Evolutionary conservation across 1,140 invertebrate species (phyloP), one percentile per base, ranked within the genome.

Genomic region (Orius insidiosus): DNA sequence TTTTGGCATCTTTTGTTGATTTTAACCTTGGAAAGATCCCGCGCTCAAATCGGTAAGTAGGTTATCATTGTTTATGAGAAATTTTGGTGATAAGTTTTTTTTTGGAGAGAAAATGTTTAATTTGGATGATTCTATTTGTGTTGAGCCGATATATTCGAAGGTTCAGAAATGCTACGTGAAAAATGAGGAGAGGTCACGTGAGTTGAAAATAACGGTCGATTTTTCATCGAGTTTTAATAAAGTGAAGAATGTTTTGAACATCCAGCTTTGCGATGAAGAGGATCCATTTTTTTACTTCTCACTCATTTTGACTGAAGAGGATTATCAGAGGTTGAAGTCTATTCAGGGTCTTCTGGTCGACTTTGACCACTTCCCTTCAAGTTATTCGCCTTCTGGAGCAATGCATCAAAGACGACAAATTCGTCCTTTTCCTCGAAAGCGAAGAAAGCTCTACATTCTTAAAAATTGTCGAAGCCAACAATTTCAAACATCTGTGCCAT

Each of bases 331-430:
- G 40, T 60, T 85, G 8, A 84, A 83, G 62, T 67, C 69, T 19
- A 74, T 80, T 46, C 80, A 85, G 62, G 80, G 79, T 1, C 60
- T 85, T 10, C 56, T 85, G 14, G 78, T 85, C 24, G 80, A 85
- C 63, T 85, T 83, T 64, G 71, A 77, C 51, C 75, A 76, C 48
- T 85, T 85, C 67, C 78, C 80, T 6, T 71, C 76, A 81, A 58
- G 64, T 85, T 10, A 71, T 82, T 53, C 70, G 72, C 55, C 60
- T 84, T 4, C 57, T 85, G 39, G 75, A 81, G 52, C 71, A 78
- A 61, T 82, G 78, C 56, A 63, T 63, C 43, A 67, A 32, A 24
- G n/a, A 47, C n/a, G 31, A 35, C 2, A 46, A 42, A 43, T 52
- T 52, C 42, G 14, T 52, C 6, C 41, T 51, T 4, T n/a, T 51